phyloP scores from a whole-genome alignment of 2,113 vertebrate genomes.

The Cephalopterus ornatus region DNA sequence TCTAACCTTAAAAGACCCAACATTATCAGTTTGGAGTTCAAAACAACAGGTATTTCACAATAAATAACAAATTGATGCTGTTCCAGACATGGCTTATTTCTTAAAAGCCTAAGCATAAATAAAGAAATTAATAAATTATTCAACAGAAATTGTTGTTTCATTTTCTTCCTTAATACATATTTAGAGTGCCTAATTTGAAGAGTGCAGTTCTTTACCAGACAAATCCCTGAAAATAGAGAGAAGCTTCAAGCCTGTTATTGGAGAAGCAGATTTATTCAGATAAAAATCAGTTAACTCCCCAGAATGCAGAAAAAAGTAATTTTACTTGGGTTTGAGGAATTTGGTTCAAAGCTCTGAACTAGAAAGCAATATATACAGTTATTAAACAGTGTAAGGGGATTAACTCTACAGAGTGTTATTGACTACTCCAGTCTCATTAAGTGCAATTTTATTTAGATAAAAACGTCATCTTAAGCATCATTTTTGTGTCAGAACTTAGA shows the following conservation, averaged over 20 bases:
- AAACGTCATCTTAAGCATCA: conserved; percentile 56
- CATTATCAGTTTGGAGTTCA: neutral
- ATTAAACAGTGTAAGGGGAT: conserved; percentile 63
- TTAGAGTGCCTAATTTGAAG: neutral
- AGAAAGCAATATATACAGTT: conserved; percentile 64
- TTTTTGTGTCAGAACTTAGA: conserved; percentile 47
- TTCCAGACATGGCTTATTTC: neutral
- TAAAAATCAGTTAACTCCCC: conserved; percentile 45
- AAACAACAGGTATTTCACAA: conserved; percentile 4
- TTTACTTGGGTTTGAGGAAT: conserved; percentile 60
- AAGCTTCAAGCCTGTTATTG: neutral
- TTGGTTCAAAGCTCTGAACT: conserved; percentile 57
- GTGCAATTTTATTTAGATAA: conserved; percentile 60
- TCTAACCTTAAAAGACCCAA: neutral
- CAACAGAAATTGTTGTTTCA: neutral
- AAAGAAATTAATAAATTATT: conserved; percentile 3
- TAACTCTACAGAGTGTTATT: conserved; percentile 58
- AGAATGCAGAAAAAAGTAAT: conserved; percentile 47
- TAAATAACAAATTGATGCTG: neutral
- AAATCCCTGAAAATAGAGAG: neutral
- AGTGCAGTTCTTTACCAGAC: neutral
- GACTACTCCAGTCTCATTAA: conserved; percentile 57
- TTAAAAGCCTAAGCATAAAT: neutral
- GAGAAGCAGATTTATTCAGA: conserved; percentile 27
- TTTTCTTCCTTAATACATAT: neutral